Base-by-base conservation (phyloP, 2,888 invertebrate species). In the Drosophila affinis region DNA sequence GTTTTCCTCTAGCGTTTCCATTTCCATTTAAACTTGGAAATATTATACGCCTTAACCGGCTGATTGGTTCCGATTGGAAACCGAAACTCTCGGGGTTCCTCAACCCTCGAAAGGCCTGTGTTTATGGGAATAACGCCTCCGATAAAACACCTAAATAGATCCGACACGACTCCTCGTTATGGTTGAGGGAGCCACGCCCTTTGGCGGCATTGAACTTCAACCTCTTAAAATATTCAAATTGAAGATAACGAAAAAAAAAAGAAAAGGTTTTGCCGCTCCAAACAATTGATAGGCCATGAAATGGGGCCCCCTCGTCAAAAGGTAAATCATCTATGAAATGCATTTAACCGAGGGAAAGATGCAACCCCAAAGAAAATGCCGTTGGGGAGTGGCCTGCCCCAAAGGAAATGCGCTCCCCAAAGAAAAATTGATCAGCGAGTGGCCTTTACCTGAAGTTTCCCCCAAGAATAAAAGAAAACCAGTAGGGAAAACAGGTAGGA, bases 221-320 rank as follows among this genome's bases (percentile, higher is more conserved):
- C 29, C 55, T 27, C 54, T 57, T 69, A 21, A 48, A 63, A 58
- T 87, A 83, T 83, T 87, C 65, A 79, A 79, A 82, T 79, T 39
- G 14, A 7, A 39, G 39, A 39, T 39, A n/a, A 21, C 1, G 21
- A n/a, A n/a, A 14, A 2, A 14, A 39, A 39, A 7, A 27, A n/a
- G 55, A 27, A 62, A 76, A 71, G 63, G 57, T 62, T 73, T 62
- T 54, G 46, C 48, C 47, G 45, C 44, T 46, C 9, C 29, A 21
- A 39, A 44, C 44, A 46, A 67, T 67, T 72, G 80, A 87, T 87
- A 81, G 72, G 74, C 53, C 82, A 77, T 83, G 87, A 83, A 83
- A 87, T 71, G 72, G 34, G 77, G 7, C 4, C 1, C 54, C 14
- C 56, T 57, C 79, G 79, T 85, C 82, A 70, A 62, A 39, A 77